These are phyloP conservation scores for Caenorhabditis japonica DNA, from an alignment of 2,888 invertebrate species.

Conservation along the genomic window DNA sequence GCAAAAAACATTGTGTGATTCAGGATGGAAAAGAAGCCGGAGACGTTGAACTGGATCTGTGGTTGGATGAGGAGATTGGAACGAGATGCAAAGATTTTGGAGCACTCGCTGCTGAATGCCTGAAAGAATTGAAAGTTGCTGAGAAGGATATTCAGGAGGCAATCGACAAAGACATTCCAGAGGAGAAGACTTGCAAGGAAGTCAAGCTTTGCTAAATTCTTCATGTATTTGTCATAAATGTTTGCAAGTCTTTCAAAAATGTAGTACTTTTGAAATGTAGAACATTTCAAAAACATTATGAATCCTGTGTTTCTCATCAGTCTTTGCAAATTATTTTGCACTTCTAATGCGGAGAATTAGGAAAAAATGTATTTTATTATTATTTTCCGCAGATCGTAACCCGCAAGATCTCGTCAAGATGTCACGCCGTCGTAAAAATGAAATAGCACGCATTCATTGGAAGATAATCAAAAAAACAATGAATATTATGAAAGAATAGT, in stretches of 20 bases:
- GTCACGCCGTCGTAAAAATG: too few relatives aligned
- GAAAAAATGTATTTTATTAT: too few relatives aligned
- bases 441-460: too few relatives aligned
- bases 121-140: constrained; percentile 34
- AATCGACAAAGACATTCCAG: constrained; percentile 33
- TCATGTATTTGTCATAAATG: not conserved
- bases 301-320: too few relatives aligned
- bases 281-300: constrained; percentile 12
- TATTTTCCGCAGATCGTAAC: too few relatives aligned
- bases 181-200: constrained; percentile 36
- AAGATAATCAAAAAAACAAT: too few relatives aligned
- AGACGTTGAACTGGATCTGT: constrained; percentile 30
- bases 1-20: not conserved
- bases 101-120: constrained; percentile 7
- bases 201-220: constrained; percentile 15
- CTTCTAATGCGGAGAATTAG: constrained; percentile 7
- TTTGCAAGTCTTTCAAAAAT: not conserved
- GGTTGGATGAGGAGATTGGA: constrained; percentile 38
- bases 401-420: too few relatives aligned
- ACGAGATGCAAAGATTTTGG: constrained; percentile 28
- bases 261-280: not conserved
- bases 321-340: too few relatives aligned
- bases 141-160: constrained; percentile 40
- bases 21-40: constrained; percentile 42
- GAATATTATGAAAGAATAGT: too few relatives aligned